Evolutionary conservation across 1,140 invertebrate genomes (phyloP).

Genomic region (Ceratina australensis): DNA sequence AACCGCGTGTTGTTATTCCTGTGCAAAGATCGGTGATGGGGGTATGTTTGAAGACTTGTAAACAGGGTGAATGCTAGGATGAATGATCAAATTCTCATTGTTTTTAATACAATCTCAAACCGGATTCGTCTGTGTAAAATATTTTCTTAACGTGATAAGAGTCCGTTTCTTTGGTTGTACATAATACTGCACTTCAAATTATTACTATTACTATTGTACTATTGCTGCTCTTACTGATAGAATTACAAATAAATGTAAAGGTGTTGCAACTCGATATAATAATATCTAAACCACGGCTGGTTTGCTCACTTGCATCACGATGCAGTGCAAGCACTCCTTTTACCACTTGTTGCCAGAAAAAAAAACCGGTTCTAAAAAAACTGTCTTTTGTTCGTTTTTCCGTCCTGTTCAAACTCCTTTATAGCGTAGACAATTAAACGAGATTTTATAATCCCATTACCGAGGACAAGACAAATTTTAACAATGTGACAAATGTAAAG

Average conservation of each 20-base stretch:
- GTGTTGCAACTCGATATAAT: slow-evolving; percentile 23
- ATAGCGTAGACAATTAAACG: too few species aligned
- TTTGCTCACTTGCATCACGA: too few species aligned
- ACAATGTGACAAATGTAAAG: too few species aligned
- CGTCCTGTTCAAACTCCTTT: too few species aligned
- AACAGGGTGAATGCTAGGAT: background rate
- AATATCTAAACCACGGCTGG: too few species aligned
- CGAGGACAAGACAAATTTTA: too few species aligned
- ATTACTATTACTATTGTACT: slow-evolving; percentile 41
- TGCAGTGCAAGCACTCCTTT: too few species aligned
- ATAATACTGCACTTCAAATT: slow-evolving; percentile 42
- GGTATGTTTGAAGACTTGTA: background rate
- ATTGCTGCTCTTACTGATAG: slow-evolving; percentile 48
- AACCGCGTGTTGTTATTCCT: background rate
- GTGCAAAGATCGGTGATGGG: background rate
- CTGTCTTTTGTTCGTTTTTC: too few species aligned
- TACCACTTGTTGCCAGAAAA: too few species aligned
- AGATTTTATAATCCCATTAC: too few species aligned
- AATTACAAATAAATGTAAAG: slow-evolving; percentile 57
- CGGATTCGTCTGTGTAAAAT: slow-evolving; percentile 37
- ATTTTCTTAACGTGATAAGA: slow-evolving; percentile 24
- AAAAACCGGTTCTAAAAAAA: too few species aligned
- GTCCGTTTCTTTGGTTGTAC: slow-evolving; percentile 48
- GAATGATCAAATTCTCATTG: background rate
- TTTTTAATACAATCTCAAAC: slow-evolving; percentile 6